These are phyloP conservation scores for Desoria tigrina DNA, from an alignment of 2,888 invertebrate genomes.

Conservation along the genomic window DNA sequence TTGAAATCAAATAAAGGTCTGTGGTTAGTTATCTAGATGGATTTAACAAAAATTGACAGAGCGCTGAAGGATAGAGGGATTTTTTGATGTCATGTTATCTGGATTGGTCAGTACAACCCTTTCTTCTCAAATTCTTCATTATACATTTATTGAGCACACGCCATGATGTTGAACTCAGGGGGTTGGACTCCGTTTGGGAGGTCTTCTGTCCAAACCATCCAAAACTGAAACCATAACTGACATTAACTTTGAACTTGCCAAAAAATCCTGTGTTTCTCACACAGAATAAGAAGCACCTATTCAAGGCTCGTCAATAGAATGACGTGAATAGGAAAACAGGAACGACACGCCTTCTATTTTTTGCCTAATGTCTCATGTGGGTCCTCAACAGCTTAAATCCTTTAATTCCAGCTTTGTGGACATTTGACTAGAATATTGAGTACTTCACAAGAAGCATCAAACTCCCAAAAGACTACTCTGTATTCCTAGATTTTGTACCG, in stretches of 20 bases:
- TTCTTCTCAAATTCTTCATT: background rate
- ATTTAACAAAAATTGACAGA: background rate
- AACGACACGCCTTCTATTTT: constrained; percentile 46
- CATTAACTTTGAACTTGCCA: constrained; percentile 36
- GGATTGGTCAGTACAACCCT: background rate
- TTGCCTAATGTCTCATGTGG: constrained; percentile 33
- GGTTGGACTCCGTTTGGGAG: constrained; percentile 45
- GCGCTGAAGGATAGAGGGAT: constrained; percentile 34
- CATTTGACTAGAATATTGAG: too few species aligned
- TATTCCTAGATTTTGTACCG: too few species aligned
- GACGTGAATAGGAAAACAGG: constrained; percentile 30
- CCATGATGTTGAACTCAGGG: constrained; percentile 40
- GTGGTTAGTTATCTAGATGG: too few species aligned
- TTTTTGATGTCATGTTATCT: constrained; percentile 13
- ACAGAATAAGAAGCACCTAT: background rate
- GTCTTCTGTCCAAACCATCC: constrained; percentile 33
- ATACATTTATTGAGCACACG: constrained; percentile 40
- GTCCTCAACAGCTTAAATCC: constrained; percentile 20
- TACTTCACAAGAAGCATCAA: too few species aligned
- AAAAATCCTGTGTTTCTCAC: constrained; percentile 21
- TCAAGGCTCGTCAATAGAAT: constrained; percentile 8
- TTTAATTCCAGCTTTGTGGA: background rate
- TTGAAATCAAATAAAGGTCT: too few species aligned
- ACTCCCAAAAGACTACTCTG: too few species aligned
- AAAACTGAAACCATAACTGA: constrained; percentile 29